These are phyloP conservation scores for Forficula auricularia DNA, from an alignment of 1,140 invertebrate genomes.

Conservation along the genomic window DNA sequence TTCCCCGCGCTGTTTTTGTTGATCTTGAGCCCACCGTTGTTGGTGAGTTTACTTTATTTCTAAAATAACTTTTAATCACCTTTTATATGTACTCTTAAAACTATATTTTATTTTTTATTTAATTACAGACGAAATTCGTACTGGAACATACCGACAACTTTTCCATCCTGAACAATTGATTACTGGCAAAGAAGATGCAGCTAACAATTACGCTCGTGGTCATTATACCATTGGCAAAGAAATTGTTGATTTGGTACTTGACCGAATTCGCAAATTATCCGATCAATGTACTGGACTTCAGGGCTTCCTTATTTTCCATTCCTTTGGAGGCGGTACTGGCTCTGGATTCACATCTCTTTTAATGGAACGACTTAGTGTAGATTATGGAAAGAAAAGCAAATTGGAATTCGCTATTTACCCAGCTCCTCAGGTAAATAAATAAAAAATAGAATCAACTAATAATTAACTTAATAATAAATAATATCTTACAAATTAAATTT, in stretches of 20 bases:
- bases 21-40: slow-evolving; percentile 51
- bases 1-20: slow-evolving; percentile 23
- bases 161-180: slow-evolving; percentile 76
- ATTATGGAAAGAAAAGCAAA: slow-evolving; percentile 79
- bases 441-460: too few relatives aligned
- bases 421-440: slow-evolving; percentile 46
- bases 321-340: slow-evolving; percentile 75
- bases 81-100: background rate
- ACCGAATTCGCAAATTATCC: slow-evolving; percentile 58
- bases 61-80: too few relatives aligned
- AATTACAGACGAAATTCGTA: slow-evolving; percentile 51
- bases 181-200: slow-evolving; percentile 74
- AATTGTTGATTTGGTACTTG: slow-evolving; percentile 62
- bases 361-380: slow-evolving; percentile 72
- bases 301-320: slow-evolving; percentile 79
- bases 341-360: slow-evolving; percentile 73
- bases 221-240: slow-evolving; percentile 86
- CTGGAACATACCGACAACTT: slow-evolving; percentile 64
- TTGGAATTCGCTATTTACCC: slow-evolving; percentile 80
- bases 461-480: too few relatives aligned
- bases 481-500: background rate
- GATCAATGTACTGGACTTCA: slow-evolving; percentile 75
- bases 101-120: slow-evolving; percentile 1
- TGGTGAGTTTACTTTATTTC: slow-evolving; percentile 21
- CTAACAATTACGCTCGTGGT: slow-evolving; percentile 75